Evolutionary conservation across 2,888 invertebrate species (phyloP), one percentile per base, ranked within the genome.

Genomic region (Eristalinus sepulchralis): DNA sequence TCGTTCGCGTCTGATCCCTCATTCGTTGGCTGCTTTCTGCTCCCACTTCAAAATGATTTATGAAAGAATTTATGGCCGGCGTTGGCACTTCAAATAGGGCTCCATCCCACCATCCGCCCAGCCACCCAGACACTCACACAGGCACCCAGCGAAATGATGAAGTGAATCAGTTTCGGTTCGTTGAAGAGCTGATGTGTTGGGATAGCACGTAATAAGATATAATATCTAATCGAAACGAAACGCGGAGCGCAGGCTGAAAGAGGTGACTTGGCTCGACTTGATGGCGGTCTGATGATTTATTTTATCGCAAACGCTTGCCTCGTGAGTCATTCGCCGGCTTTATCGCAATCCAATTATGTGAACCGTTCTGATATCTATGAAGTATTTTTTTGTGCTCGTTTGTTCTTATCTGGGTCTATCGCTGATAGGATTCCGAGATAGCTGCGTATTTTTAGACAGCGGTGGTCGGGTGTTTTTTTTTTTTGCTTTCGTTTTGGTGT

Each of bases 131-230:
- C 47, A n/a, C 4, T 6, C 47, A 47, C n/a, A 47, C 47, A 47
- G 27, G 5, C 47, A n/a, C 17, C 17, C 17, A 5, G 33, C 66
- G 33, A 71, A 33, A 66, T 60, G 47, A 72, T 72, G 60, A 72
- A 72, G 60, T 72, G 60, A 73, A 73, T 80, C 80, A 67, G 62
- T 73, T 73, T 36, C 31, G 67, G 60, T 72, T 79, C 53, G 60
- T 62, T 66, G 72, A 13, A 62, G 64, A 57, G 39, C 17, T 75
- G 73, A 64, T 73, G 73, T 64, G 55, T 57, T 63, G 6, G 22
- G 36, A 55, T 63, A 62, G 55, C 33, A 77, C 33, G 10, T 47
- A 47, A 47, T 17, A 47, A 39, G n/a, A 47, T 47, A 17, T 8
- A 47, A 47, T 47, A 47, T 47, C 47, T 47, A 47, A n/a, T 47